Conservation (phyloP, 2,888 invertebrate genomes). For the Netelia melanura region DNA sequence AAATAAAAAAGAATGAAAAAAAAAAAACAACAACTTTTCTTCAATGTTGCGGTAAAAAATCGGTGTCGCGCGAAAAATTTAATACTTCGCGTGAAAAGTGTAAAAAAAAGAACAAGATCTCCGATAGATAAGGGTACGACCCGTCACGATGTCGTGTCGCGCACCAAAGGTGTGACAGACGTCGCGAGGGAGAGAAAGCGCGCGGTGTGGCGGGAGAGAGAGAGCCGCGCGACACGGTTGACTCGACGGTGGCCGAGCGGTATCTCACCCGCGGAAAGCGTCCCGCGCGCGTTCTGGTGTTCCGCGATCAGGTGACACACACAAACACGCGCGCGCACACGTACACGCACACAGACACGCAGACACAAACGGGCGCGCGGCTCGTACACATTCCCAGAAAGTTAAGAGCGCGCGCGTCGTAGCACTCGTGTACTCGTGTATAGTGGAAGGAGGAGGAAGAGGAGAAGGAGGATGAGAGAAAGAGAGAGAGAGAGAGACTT, state of each 20-base stretch:
- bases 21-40: too few species aligned
- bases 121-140: too few species aligned
- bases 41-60: too few species aligned
- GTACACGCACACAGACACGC: slow-evolving; percentile 68
- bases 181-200: neutral
- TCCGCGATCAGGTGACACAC: slow-evolving; percentile 83
- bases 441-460: slow-evolving; percentile 66
- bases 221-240: slow-evolving; percentile 58
- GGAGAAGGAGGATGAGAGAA: slow-evolving; percentile 45
- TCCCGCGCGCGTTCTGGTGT: slow-evolving; percentile 81
- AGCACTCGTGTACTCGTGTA: slow-evolving; percentile 32
- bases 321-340: slow-evolving; percentile 71
- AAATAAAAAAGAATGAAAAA: too few species aligned
- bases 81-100: too few species aligned
- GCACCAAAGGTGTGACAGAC: neutral
- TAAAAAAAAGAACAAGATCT: too few species aligned
- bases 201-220: slow-evolving; percentile 21
- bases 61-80: too few species aligned
- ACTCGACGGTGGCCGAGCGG: slow-evolving; percentile 72
- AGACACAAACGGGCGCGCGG: slow-evolving; percentile 68
- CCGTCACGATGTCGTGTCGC: neutral
- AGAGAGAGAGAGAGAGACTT: slow-evolving; percentile 53
- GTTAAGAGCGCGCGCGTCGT: slow-evolving; percentile 65
- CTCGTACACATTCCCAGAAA: slow-evolving; percentile 21
- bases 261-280: slow-evolving; percentile 83